Evolutionary conservation across 35 echinoderm and acorn worm genomes (phyloP), one percentile per base, ranked within the genome.

Genomic region (Heliocidaris tuberculata): DNA sequence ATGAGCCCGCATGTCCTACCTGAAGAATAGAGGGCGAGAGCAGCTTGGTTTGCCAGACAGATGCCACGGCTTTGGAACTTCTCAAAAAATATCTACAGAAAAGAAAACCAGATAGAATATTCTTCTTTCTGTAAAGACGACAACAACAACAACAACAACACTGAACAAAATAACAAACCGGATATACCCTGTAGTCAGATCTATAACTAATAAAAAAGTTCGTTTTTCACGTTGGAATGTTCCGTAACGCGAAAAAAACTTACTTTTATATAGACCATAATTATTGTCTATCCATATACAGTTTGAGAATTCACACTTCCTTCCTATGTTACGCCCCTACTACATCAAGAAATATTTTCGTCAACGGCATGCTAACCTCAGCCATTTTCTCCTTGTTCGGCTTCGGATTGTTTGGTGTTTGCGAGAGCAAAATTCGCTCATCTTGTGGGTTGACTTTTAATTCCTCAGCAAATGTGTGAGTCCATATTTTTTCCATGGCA

Each of bases 401-500:
- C 91, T 59, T 50, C 32, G 91, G 91, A 31, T 93, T 93, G 50
- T 48, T 32, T 15, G 91, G 91, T 24, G 16, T 48, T 49, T 93
- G 31, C 13, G 48, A 48, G 6, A 93, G 91, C 48, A 93, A 16
- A 24, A 42, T 42, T 4, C 11, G 49, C 9, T 50, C 31, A 3
- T 93, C 91, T 7, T 93, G 31, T 12, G 50, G 91, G 91, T 49
- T 59, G 48, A 93, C 13, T 16, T 31, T 32, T 13, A 93, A 21
- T 59, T 93, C 35, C 35, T 42, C 91, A n/a, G 31, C 12, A 48
- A 59, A 93, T 13, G 49, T 93, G 12, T 93, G 91, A 49, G 24
- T 32, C 97, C 97, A 98, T 85, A 98, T 94, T 48, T 93, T 96
- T 49, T 98, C 97, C 97, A 98, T 98, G 54, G 95, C 97, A 59